A percentile compares a stretch with the other conserved stretches of the same genome.
These are phyloP conservation scores for Rousettus madagascariensis DNA, from an alignment of 2,797 vertebrate genomes.

Conservation along the genomic window DNA sequence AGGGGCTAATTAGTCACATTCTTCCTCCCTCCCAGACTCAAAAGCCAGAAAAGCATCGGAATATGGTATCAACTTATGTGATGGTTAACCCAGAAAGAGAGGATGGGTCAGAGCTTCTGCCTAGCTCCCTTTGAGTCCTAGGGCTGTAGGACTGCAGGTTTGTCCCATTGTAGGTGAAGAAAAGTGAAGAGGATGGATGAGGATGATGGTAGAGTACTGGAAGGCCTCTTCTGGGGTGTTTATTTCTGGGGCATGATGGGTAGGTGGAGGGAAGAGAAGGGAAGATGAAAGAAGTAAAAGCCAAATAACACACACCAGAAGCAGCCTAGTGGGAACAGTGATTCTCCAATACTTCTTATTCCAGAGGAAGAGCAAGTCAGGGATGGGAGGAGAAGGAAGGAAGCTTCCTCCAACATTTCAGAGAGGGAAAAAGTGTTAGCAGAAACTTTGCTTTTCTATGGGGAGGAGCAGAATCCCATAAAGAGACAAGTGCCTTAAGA, in stretches of 20 bases:
- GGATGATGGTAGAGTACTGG: background rate
- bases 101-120: background rate
- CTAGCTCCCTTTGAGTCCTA: background rate
- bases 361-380: background rate
- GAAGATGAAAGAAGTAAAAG: background rate
- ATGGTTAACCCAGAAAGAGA: no score
- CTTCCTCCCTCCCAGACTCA: background rate
- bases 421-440: background rate
- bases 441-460: background rate
- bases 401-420: background rate
- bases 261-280: background rate
- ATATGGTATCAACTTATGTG: background rate
- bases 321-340: background rate
- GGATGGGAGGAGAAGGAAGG: background rate
- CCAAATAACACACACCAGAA: background rate
- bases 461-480: background rate
- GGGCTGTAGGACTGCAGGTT: background rate
- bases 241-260: background rate
- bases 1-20: background rate
- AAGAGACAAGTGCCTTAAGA: background rate
- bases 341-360: background rate
- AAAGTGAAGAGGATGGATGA: background rate
- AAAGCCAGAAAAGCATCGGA: background rate
- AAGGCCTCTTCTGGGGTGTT: background rate
- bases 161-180: background rate